Evolutionary conservation across 1,140 invertebrate genomes (phyloP), one percentile per base, ranked within the genome.

Genomic region (Pogonomyrmex barbatus): DNA sequence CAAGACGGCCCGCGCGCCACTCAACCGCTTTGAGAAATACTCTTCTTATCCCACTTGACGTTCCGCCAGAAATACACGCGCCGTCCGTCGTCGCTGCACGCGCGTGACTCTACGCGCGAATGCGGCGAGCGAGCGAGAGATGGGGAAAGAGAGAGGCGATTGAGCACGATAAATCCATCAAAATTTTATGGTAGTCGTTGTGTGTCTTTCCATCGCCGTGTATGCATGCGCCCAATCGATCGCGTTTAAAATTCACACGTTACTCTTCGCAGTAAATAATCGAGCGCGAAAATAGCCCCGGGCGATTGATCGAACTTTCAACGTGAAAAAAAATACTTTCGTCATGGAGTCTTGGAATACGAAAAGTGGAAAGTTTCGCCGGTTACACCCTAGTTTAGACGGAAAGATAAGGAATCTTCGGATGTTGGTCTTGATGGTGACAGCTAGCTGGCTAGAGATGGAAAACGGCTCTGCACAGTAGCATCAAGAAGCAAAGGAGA

Each of bases 11-110:
- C 8, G 33, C 24, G n/a, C 42, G 24, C 36, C 52, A 58, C 68
- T 62, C 42, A 60, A 47, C 30, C 30, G 68, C 79, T 75, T 75
- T 50, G 45, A 75, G 68, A 83, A 83, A 83, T 73, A 24, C 68
- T 68, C 65, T 82, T 82, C 52, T 83, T 83, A 75, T 75, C 54
- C 79, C 79, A 83, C 79, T 83, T 83, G 79, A 83, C 56, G 33
- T 83, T 60, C 68, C 79, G 79, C 79, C 79, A 83, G 68, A 83
- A 83, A 83, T 83, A 83, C 42, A 83, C 79, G 54, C 68, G 68
- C 68, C 36, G n/a, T 83, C 54, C 68, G 68, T 62, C 79, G 79
- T 75, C 79, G 45, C 36, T 14, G 47, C 65, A 60, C 42, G 68
- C 78, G 36, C 63, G 63, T 62, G 24, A 6, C 24, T 68, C 8